A percentile compares a stretch with the other conserved stretches of the same genome.
phyloP scores from a whole-genome alignment of 2,797 vertebrate genomes.

The Sylvia borin region DNA sequence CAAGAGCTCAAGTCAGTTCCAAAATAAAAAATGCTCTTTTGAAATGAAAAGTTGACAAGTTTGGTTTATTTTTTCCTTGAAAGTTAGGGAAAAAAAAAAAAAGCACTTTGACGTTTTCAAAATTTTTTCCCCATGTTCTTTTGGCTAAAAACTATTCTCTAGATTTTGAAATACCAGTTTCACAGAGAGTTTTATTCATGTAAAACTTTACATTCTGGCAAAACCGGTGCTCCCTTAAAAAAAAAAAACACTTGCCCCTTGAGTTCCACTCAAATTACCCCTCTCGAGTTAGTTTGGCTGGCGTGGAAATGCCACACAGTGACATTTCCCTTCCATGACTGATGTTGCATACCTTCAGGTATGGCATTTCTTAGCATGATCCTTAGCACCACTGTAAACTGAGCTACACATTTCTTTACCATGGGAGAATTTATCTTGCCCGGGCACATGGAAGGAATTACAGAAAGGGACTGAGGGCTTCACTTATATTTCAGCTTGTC shows the following conservation, averaged over 20 bases:
- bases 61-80: not conserved
- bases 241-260: not conserved
- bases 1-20: not conserved
- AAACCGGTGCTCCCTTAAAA: not conserved
- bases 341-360: conserved; percentile 48
- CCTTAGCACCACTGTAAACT: conserved; percentile 39
- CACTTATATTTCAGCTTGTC: not conserved
- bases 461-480: conserved; percentile 5
- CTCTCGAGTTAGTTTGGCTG: conserved; percentile 29
- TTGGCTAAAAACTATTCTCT: not conserved
- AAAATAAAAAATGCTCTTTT: conserved; percentile 30
- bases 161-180: conserved; percentile 30
- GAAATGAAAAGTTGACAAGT: conserved; percentile 9
- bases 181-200: conserved; percentile 21
- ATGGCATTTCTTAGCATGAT: conserved; percentile 58
- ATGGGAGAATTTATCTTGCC: conserved; percentile 28
- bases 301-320: conserved; percentile 57
- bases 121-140: conserved; percentile 14
- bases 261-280: conserved; percentile 40
- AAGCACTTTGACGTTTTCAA: conserved; percentile 21
- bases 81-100: not conserved
- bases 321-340: conserved; percentile 63
- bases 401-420: conserved; percentile 39
- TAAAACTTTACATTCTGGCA: conserved; percentile 20
- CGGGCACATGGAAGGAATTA: conserved; percentile 55